A percentile compares a stretch with the other conserved stretches of the same genome.
Evolutionary conservation across 2,888 invertebrate species (phyloP).

Genomic region (Epsilonema sp.): DNA sequence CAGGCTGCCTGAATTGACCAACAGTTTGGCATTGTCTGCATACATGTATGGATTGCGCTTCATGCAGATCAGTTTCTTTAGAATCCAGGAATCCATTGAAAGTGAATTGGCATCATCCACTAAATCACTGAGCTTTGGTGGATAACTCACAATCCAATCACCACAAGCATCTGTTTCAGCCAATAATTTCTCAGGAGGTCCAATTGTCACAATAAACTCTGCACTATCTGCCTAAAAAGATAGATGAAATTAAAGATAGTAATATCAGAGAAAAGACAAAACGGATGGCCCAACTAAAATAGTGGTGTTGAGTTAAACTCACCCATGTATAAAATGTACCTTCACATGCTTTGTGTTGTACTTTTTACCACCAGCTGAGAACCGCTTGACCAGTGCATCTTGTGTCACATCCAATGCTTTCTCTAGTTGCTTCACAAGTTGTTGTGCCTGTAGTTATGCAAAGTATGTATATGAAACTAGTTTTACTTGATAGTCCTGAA

Average conservation of each 20-base stretch:
- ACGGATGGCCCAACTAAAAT: too few species aligned
- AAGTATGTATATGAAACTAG: too few species aligned
- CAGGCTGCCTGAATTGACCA: slow-evolving; percentile 15
- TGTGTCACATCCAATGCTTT: slow-evolving; percentile 12
- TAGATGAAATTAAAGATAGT: too few species aligned
- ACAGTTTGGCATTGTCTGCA: slow-evolving; percentile 13
- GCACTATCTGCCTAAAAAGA: background rate
- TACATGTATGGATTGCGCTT: slow-evolving; percentile 13
- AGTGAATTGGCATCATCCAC: background rate
- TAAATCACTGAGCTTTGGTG: background rate
- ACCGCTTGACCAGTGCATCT: slow-evolving; percentile 12
- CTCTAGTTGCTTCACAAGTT: slow-evolving; percentile 12
- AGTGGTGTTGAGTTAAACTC: too few species aligned
- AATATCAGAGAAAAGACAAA: too few species aligned
- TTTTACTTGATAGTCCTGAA: too few species aligned
- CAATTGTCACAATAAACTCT: background rate
- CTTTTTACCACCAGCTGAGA: too few species aligned
- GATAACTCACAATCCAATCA: background rate
- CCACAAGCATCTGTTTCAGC: background rate
- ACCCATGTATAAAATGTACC: too few species aligned
- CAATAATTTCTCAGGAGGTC: background rate
- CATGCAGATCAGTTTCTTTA: background rate
- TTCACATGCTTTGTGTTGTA: too few species aligned
- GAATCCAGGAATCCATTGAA: background rate
- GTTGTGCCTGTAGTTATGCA: slow-evolving; percentile 7